Base-by-base conservation (phyloP, 2,797 vertebrate species). In the Caiman crocodilus region DNA sequence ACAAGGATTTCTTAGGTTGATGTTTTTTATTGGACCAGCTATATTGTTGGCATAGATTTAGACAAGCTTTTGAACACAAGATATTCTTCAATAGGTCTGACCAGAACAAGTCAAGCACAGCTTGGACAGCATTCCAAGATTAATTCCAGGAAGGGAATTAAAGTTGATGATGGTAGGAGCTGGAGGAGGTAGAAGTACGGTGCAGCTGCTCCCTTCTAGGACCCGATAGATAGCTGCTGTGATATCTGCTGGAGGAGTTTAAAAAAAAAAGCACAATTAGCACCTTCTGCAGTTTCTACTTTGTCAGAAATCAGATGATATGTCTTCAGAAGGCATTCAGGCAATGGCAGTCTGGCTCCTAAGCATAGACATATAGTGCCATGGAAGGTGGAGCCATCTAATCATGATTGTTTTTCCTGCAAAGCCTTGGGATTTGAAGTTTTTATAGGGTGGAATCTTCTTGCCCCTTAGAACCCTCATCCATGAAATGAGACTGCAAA, bases 111-210 rank as follows among this genome's bases (percentile, higher is more conserved):
- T 50, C 9, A 50, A 50, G 42, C 9, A 50, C 42, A 50, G 42
- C 42, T 50, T 50, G 42, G 42, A 50, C 42, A 50, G 11, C 42
- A 50, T 10, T 50, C 42, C 88, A 86, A 79, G 74, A 56, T 76
- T 50, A 50, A 65, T 91, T 94, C 92, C 95, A 94, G 85, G 91
- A 95, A 91, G 91, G 69, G 15, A 84, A 85, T 95, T 96, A 95
- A 95, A 23, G 7, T 56, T 10, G 13, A 76, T 4, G 73, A 76
- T 90, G 89, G 12, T 55, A 74, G 76, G 80, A 79, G 50, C 79
- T 87, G 63, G 87, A 96, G 95, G 89, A 96, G 94, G 95, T 91
- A 88, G 91, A 94, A 83, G 88, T 80, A 95, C 90, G 93, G 94
- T 93, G 94, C 58, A 84, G 59, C 2, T 28, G 57, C 65, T 20